Percentiles rank a stretch among this genome's conserved stretches.
Conservation (phyloP, 2,113 vertebrate species). For the Phyllopteryx taeniolatus region DNA sequence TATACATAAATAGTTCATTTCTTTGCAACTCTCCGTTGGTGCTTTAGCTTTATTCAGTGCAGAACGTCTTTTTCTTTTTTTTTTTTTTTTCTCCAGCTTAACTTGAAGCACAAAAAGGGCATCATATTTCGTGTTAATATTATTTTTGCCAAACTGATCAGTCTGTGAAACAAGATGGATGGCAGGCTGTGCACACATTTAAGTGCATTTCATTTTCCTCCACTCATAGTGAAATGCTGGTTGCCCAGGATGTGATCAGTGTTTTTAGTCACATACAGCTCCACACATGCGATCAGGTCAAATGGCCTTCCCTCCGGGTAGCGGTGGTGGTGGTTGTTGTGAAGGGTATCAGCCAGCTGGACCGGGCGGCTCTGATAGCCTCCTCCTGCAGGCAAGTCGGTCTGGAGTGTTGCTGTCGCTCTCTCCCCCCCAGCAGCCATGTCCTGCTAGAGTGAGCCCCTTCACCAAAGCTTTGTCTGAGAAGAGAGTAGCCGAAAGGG, state of each 20-base stretch:
- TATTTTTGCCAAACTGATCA: neutral
- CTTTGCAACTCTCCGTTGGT: conserved; percentile 41
- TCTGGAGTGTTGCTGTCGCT: conserved; percentile 63
- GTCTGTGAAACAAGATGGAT: neutral
- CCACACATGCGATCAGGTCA: conserved; percentile 19
- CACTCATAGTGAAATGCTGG: conserved; percentile 26
- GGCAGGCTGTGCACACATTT: conserved; percentile 10
- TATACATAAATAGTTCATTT: conserved; percentile 63
- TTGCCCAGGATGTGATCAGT: conserved; percentile 18
- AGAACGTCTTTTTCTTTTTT: conserved; percentile 43
- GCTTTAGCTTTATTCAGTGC: conserved; percentile 37
- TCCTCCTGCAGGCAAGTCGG: conserved; percentile 63
- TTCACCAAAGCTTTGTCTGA: conserved; percentile 72
- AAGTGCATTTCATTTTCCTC: conserved; percentile 29
- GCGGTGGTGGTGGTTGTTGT: conserved; percentile 35
- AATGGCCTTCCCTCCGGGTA: neutral
- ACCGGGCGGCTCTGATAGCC: conserved; percentile 61
- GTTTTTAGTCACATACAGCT: conserved; percentile 43
- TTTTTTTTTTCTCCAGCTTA: conserved; percentile 4
- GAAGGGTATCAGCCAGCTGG: conserved; percentile 52
- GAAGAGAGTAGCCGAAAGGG: conserved; percentile 73
- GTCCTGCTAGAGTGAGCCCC: conserved; percentile 73
- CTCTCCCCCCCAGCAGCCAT: conserved; percentile 63
- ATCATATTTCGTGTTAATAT: neutral
- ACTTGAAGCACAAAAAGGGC: conserved; percentile 37